These are phyloP conservation scores for Formica aserva DNA, from an alignment of 2,888 invertebrate genomes.

Conservation along the genomic window DNA sequence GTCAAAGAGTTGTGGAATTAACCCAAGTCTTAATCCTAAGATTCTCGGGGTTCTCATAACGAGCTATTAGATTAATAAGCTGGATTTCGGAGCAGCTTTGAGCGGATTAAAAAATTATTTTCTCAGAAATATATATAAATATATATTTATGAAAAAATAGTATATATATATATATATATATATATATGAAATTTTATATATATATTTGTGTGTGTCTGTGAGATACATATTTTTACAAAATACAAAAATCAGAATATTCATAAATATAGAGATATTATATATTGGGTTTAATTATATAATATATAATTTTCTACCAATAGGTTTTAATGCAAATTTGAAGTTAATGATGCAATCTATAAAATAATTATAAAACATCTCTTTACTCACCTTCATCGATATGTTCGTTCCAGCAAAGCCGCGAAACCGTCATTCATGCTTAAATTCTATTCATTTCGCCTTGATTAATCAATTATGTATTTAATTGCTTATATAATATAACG, in stretches of 20 bases:
- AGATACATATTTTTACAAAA: background rate
- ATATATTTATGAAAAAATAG: background rate
- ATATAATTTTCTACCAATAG: background rate
- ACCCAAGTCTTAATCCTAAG: constrained; percentile 15
- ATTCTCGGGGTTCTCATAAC: constrained; percentile 8
- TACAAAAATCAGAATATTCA: background rate
- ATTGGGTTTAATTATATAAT: background rate
- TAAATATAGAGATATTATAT: background rate
- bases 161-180: background rate
- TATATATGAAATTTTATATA: background rate
- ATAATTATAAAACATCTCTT: background rate
- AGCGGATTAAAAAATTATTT: constrained; percentile 24
- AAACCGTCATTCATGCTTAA: constrained; percentile 1
- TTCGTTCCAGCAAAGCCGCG: background rate
- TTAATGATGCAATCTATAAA: background rate
- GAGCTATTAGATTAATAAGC: constrained; percentile 47
- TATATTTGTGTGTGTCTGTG: background rate
- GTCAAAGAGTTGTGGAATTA: constrained; percentile 11
- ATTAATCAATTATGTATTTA: constrained; percentile 30
- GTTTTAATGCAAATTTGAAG: background rate
- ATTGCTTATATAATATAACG: constrained; percentile 33
- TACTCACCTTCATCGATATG: constrained; percentile 6
- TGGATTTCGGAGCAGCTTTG: constrained; percentile 10
- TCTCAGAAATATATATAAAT: constrained; percentile 18
- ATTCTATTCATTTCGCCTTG: constrained; percentile 25